Percentiles rank a stretch among this genome's conserved stretches.
Conservation (phyloP, 2,797 vertebrate species). For the Silurus lanzhouensis region DNA sequence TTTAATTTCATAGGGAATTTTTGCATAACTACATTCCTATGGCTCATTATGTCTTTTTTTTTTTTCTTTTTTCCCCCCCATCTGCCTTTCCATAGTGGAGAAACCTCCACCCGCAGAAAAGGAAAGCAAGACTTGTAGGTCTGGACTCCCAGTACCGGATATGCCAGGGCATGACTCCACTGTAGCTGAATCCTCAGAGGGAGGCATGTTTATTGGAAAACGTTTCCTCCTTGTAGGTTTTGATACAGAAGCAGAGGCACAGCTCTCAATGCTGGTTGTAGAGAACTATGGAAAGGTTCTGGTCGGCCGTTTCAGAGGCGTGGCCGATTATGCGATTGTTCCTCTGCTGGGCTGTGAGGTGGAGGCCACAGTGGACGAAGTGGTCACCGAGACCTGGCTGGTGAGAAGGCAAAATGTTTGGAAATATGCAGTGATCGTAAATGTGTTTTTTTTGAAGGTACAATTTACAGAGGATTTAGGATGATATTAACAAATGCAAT, state of each 20-base stretch:
- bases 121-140: slow-evolving; percentile 53
- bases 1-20: not conserved
- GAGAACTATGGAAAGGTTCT: slow-evolving; percentile 86
- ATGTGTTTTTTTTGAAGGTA: no score
- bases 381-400: slow-evolving; percentile 96
- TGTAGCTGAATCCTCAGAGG: slow-evolving; percentile 71
- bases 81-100: slow-evolving; percentile 69
- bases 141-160: slow-evolving; percentile 59
- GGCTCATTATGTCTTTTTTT: not conserved
- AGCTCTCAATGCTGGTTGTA: slow-evolving; percentile 77
- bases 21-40: not conserved
- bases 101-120: slow-evolving; percentile 55
- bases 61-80: not conserved
- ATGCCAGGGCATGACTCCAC: slow-evolving; percentile 65
- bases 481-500: no score
- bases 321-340: slow-evolving; percentile 92
- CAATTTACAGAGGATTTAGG: no score
- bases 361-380: slow-evolving; percentile 88
- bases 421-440: not conserved
- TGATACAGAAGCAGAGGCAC: slow-evolving; percentile 78
- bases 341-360: slow-evolving; percentile 88
- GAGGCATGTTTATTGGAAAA: slow-evolving; percentile 81
- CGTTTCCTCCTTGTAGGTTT: slow-evolving; percentile 89
- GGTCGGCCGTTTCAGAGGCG: slow-evolving; percentile 70
- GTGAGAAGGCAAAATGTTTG: slow-evolving; percentile 72